Base-by-base conservation (phyloP, 2,113 vertebrate genomes). In the Sterrhoptilus dennistouni region DNA sequence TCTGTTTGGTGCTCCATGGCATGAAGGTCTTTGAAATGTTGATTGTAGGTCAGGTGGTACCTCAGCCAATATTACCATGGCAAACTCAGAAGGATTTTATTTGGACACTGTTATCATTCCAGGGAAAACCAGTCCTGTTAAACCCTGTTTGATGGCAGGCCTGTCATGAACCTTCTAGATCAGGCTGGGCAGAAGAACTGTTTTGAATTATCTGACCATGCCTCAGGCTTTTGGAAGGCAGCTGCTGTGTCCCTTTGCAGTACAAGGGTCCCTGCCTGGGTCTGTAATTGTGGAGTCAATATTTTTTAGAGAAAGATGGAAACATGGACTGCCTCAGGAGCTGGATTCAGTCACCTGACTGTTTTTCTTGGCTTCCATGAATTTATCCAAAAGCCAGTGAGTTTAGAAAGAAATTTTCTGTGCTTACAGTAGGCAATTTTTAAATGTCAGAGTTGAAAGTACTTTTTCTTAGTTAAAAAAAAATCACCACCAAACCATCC, bases 371-470 rank as follows among this genome's bases (percentile, higher is more conserved):
- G 85, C 85, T 90, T 72, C 38, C 38, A 17, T 60, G 29, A 59
- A 40, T 4, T 15, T 59, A 47, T 75, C 60, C 72, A 93, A 60
- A 81, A 87, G 77, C 60, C 42, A 25, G 42, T 64, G 66, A 83
- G 52, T 88, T 89, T 89, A 85, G 66, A 85, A 93, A 86, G 19
- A 50, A 44, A 6, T 57, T 50, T 72, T 66, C 38, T 49, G 29
- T 86, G 75, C 78, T 91, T 90, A 88, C 0, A 0, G 86, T 92
- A 86, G 66, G 66, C 2, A 0, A 3, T 47, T 96, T 95, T 77
- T 74, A 90, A 94, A 96, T 92, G 75, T 90, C 79, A 64, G 86
- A 93, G 47, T 90, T 88, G 68, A 94, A 92, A 90, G 53, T 70
- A 69, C 47, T 91, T 96, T 91, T 96, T 28, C 50, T 77, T 90